A percentile compares a stretch with the other conserved stretches of the same genome.
Evolutionary conservation across 2,797 vertebrate genomes (phyloP).

Genomic region (Tolypeutes matacus): DNA sequence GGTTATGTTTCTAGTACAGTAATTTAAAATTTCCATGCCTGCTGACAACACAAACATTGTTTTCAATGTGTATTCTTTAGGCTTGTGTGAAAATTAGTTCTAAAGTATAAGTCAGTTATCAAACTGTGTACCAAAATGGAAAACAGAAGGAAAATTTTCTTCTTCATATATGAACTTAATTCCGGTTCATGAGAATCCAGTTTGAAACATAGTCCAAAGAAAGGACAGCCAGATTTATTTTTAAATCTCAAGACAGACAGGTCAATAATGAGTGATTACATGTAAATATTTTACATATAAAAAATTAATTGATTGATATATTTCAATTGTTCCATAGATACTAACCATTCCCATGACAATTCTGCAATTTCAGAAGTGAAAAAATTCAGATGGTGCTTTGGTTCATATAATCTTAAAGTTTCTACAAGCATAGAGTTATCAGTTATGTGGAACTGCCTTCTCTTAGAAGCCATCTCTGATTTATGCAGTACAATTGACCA

Average conservation of each 20-base stretch:
- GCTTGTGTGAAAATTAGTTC: slow-evolving; percentile 61
- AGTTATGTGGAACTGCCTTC: not conserved
- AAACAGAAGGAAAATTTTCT: slow-evolving; percentile 47
- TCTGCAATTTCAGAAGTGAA: slow-evolving; percentile 9
- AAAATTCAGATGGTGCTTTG: slow-evolving; percentile 12
- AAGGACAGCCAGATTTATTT: not conserved
- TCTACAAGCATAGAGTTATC: slow-evolving; percentile 17
- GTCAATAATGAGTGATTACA: not conserved
- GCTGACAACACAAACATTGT: slow-evolving; percentile 20
- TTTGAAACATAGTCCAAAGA: slow-evolving; percentile 52
- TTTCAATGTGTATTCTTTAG: slow-evolving; percentile 51
- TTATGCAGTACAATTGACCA: not conserved
- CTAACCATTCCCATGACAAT: not conserved
- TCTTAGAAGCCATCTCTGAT: not conserved
- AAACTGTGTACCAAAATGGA: slow-evolving; percentile 45
- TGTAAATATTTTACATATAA: not conserved
- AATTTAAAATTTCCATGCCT: slow-evolving; percentile 63
- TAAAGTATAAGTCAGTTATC: slow-evolving; percentile 46
- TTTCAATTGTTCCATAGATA: not conserved
- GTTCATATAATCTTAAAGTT: slow-evolving; percentile 37
- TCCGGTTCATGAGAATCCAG: slow-evolving; percentile 13
- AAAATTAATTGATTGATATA: not conserved
- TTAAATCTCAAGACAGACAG: slow-evolving; percentile 40
- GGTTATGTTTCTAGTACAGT: slow-evolving; percentile 27
- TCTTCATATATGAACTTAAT: slow-evolving; percentile 39